Conservation (phyloP, 1,140 invertebrate species). For the Bombus terrestris region DNA sequence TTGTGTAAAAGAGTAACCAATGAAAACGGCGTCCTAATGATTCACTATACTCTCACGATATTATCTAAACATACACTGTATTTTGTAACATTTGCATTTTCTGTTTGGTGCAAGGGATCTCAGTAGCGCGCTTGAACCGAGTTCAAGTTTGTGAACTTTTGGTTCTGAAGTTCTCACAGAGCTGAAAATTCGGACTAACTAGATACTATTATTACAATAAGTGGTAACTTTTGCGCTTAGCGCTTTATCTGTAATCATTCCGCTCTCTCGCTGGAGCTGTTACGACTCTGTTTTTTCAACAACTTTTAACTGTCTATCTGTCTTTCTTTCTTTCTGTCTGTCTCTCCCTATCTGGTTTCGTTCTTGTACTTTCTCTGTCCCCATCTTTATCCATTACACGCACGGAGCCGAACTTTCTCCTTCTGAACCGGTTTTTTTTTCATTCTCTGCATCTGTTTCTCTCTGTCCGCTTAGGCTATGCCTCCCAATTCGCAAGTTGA, state of each 20-base stretch:
- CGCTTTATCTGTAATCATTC: constrained; percentile 40
- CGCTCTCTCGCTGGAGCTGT: constrained; percentile 33
- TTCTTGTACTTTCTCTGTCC: constrained; percentile 12
- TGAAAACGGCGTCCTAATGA: constrained; percentile 2
- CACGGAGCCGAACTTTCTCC: constrained; percentile 21
- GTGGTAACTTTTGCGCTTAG: constrained; percentile 42
- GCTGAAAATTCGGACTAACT: neutral
- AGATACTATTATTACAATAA: neutral
- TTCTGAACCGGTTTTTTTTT: constrained; percentile 32
- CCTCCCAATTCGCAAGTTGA: constrained; percentile 35
- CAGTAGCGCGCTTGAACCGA: constrained; percentile 17
- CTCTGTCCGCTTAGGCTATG: constrained; percentile 34
- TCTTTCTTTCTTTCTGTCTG: constrained; percentile 16
- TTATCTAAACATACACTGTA: neutral
- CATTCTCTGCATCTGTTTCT: constrained; percentile 42
- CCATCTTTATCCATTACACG: constrained; percentile 15
- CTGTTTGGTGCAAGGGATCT: constrained; percentile 31
- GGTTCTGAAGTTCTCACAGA: neutral
- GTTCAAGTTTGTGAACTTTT: neutral
- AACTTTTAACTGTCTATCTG: neutral
- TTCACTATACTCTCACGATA: neutral
- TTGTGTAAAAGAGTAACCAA: constrained; percentile 42
- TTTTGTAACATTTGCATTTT: constrained; percentile 14
- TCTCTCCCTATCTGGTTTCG: constrained; percentile 19
- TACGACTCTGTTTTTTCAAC: constrained; percentile 19